Evolutionary conservation across 2,888 invertebrate species (phyloP).

Genomic region (Vannuccia rotundouncinata): DNA sequence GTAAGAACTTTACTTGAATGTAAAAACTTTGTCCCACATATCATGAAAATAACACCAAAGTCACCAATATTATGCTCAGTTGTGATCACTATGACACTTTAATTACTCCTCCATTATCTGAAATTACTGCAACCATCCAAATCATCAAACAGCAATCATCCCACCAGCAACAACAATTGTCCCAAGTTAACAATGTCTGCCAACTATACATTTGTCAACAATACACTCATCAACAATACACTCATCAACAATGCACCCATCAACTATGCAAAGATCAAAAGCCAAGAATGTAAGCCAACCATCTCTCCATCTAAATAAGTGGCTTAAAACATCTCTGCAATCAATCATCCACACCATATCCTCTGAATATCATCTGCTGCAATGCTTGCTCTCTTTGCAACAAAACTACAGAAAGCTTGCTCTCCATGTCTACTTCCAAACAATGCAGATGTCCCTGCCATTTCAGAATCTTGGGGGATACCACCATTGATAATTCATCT

Average conservation of each 20-base stretch:
- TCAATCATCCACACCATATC: neutral
- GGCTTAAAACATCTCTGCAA: neutral
- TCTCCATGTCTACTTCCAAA: neutral
- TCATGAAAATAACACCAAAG: too few species aligned
- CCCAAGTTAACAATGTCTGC: neutral
- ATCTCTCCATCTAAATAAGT: neutral
- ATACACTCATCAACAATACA: neutral
- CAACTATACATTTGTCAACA: neutral
- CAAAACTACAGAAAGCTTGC: neutral
- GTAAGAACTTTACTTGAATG: too few species aligned
- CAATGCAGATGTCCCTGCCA: neutral
- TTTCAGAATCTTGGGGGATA: neutral
- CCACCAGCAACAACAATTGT: neutral
- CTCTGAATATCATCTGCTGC: constrained; percentile 2
- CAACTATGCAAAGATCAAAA: neutral
- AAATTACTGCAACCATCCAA: neutral
- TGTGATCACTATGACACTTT: too few species aligned
- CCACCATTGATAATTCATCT: neutral
- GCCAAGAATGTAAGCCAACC: neutral
- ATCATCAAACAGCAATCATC: neutral
- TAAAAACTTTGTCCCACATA: too few species aligned
- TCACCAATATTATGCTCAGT: too few species aligned
- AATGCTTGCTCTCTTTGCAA: neutral
- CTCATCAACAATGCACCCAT: neutral
- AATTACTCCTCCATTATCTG: neutral